Evolutionary conservation across 2,113 vertebrate genomes (phyloP), one percentile per base, ranked within the genome.

Genomic region (Miniopterus natalensis): DNA sequence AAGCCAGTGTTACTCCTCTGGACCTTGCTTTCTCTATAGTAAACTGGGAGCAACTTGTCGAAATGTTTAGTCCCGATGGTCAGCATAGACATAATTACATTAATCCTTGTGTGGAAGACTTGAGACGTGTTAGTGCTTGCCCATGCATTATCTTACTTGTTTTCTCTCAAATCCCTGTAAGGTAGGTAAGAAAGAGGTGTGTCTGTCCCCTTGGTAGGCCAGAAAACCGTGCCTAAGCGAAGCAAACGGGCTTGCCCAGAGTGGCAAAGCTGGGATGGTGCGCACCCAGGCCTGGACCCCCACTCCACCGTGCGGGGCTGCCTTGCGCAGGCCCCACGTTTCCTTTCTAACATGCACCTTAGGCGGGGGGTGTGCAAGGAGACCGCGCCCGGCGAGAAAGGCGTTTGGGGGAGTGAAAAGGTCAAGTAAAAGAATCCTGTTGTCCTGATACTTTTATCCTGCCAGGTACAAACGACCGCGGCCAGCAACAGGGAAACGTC

Each of bases 361-460:
- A 53, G 49, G 66, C 29, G 57, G 57, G 73, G 80, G 73, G 70
- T 84, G 45, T 6, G 8, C 55, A 88, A 71, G 88, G 70, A 57
- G 59, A 53, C 66, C 83, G 78, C 83, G 77, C 61, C 79, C 51
- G 53, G 77, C n/a, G 79, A 96, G 90, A 89, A 84, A 91, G 59
- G 70, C 65, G 57, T 96, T 95, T 95, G 75, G 75, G 18, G 20
- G 57, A 51, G 42, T 47, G 17, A 92, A 45, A 81, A 9, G 80
- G n/a, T n/a, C 40, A 65, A 78, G 29, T n/a, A 8, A 57, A 81
- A 80, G 29, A 65, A 68, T 14, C 11, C 73, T 94, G 74, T 73
- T 42, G 45, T 87, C 81, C 71, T 21, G 31, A 49, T 8, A 81
- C 55, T 66, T 36, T 84, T 51, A 45, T 42, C 3, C 17, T 27